Evolutionary conservation across 1,140 invertebrate species (phyloP).

Genomic region (Drosophila serrata): DNA sequence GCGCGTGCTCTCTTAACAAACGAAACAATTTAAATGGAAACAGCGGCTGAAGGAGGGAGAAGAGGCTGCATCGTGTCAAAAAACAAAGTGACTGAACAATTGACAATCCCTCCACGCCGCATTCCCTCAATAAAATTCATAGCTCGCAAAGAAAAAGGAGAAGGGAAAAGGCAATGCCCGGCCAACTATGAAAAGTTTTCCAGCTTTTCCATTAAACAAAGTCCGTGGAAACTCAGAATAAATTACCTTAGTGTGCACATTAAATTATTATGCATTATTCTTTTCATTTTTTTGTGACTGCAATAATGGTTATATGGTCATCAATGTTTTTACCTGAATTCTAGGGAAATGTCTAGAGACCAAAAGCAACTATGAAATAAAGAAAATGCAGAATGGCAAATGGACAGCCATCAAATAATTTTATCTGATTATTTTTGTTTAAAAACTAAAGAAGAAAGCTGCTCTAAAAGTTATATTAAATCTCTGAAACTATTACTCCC

Average conservation of each 20-base stretch:
- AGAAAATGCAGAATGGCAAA: too few species aligned
- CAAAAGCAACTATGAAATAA: too few species aligned
- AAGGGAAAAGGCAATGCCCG: not conserved
- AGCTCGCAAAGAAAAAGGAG: slow-evolving; percentile 7
- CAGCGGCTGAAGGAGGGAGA: not conserved
- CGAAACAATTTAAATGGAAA: slow-evolving; percentile 33
- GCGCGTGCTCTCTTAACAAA: slow-evolving; percentile 33
- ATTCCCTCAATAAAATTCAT: slow-evolving; percentile 51
- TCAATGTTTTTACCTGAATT: slow-evolving; percentile 23
- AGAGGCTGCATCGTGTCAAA: not conserved
- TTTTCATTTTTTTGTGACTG: not conserved
- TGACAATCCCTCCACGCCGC: slow-evolving; percentile 20
- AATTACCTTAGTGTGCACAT: slow-evolving; percentile 7
- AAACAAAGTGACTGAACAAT: slow-evolving; percentile 37
- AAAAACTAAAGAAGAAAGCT: too few species aligned
- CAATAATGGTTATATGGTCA: too few species aligned
- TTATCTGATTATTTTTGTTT: too few species aligned
- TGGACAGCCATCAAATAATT: too few species aligned
- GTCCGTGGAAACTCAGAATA: slow-evolving; percentile 8
- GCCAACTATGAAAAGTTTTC: slow-evolving; percentile 2
- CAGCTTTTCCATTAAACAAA: not conserved
- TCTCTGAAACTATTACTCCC: too few species aligned
- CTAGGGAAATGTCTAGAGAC: too few species aligned
- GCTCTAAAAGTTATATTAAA: too few species aligned
- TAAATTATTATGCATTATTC: slow-evolving; percentile 38